Evolutionary conservation across 53 echinoderm and acorn worm species (phyloP).

Genomic region (Mesocentrotus franciscanus): DNA sequence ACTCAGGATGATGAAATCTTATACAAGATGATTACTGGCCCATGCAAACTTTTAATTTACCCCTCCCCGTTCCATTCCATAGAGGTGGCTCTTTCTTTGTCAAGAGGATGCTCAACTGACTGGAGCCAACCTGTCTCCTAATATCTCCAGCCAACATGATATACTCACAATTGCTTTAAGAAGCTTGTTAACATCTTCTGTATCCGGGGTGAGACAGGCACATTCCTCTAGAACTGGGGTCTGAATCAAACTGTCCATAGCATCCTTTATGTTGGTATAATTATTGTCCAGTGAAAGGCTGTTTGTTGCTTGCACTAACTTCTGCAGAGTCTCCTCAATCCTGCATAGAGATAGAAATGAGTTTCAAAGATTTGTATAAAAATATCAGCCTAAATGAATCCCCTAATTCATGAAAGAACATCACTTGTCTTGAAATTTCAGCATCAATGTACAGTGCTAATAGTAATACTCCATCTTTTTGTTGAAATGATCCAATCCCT

Average conservation of each 20-base stretch:
- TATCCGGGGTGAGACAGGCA: conserved; percentile 93
- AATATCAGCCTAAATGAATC: background rate
- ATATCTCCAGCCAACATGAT: background rate
- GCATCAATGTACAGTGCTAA: too few species aligned
- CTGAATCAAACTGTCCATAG: conserved; percentile 93
- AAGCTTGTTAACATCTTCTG: conserved; percentile 90
- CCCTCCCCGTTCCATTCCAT: too few species aligned
- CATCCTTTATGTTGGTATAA: conserved; percentile 97
- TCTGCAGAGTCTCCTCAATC: conserved; percentile 89
- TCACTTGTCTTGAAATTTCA: too few species aligned
- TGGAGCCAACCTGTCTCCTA: background rate
- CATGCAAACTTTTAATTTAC: too few species aligned
- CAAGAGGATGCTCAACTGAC: background rate
- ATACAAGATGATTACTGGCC: too few species aligned
- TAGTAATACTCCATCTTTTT: too few species aligned
- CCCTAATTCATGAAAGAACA: background rate
- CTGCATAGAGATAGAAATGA: conserved; percentile 50
- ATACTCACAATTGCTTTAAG: conserved; percentile 88
- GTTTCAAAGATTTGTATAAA: background rate
- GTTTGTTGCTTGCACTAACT: conserved; percentile 89
- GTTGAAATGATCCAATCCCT: too few species aligned
- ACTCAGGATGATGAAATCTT: too few species aligned
- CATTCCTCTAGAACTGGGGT: conserved; percentile 92
- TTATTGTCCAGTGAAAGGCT: conserved; percentile 91
- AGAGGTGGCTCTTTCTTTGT: too few species aligned